Evolutionary conservation across 2,888 invertebrate species (phyloP).

Genomic region (Agonopterix subpropinquella): DNA sequence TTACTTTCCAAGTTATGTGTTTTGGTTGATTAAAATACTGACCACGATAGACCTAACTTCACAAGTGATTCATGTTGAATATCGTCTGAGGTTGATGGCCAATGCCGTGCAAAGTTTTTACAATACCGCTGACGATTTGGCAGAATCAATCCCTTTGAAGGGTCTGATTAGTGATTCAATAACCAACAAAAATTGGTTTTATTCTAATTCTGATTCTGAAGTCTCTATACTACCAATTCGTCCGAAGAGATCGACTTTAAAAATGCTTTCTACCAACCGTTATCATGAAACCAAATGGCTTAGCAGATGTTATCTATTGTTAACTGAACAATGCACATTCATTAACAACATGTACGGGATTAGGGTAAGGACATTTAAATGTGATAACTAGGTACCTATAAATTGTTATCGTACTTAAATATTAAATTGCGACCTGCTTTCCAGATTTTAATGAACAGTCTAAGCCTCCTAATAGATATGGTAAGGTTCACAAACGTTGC

Average conservation of each 20-base stretch:
- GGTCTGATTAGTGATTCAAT: constrained; percentile 18
- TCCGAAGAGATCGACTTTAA: constrained; percentile 5
- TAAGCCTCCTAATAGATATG: constrained; percentile 52
- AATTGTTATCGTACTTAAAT: no score
- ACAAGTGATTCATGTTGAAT: constrained; percentile 43
- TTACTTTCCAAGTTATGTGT: constrained; percentile 37
- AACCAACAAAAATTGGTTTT: constrained; percentile 34
- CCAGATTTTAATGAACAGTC: constrained; percentile 49
- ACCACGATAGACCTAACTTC: constrained; percentile 45
- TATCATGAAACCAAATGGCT: constrained; percentile 30
- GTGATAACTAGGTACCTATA: not conserved
- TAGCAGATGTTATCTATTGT: constrained; percentile 43
- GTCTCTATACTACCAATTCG: not conserved
- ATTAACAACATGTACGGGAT: constrained; percentile 53
- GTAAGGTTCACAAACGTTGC: constrained; percentile 45
- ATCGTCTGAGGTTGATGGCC: constrained; percentile 35
- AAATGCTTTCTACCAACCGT: constrained; percentile 10
- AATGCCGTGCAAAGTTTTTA: constrained; percentile 34
- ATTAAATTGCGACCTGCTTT: constrained; percentile 6
- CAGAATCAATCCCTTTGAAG: not conserved
- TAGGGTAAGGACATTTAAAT: constrained; percentile 35
- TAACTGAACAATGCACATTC: constrained; percentile 47
- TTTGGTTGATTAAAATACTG: constrained; percentile 48
- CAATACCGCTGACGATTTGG: constrained; percentile 6
- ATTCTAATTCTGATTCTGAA: constrained; percentile 8